Percentiles rank a stretch among this genome's conserved stretches.
Conservation (phyloP, 2,888 invertebrate species). For the Anodontia alba region DNA sequence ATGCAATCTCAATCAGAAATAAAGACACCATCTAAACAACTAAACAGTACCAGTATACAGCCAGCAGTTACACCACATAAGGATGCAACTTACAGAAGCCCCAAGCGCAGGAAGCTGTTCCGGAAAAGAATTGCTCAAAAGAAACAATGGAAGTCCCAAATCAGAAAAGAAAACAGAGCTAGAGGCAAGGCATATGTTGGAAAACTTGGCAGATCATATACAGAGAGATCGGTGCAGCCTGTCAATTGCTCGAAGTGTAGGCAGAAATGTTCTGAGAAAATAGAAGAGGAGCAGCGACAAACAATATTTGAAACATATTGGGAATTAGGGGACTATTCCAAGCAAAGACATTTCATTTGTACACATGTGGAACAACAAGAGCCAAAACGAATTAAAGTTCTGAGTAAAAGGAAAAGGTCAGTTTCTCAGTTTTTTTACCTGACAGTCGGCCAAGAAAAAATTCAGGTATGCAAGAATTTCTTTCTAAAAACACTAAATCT, state of each 20-base stretch:
- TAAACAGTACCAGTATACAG: neutral
- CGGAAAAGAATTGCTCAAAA: conserved; percentile 16
- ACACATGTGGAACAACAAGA: conserved; percentile 46
- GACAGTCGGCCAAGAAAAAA: neutral
- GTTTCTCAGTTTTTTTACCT: conserved; percentile 17
- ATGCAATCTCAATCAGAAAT: neutral
- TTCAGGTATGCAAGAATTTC: conserved; percentile 46
- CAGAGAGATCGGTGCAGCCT: conserved; percentile 37
- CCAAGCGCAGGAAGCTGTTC: neutral
- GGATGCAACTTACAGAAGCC: neutral
- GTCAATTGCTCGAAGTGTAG: conserved; percentile 58
- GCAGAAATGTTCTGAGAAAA: conserved; percentile 50
- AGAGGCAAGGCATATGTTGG: conserved; percentile 52
- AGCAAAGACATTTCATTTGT: conserved; percentile 60
- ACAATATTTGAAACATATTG: conserved; percentile 58
- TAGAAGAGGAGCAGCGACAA: conserved; percentile 51
- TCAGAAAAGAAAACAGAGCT: conserved; percentile 56
- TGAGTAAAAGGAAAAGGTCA: conserved; percentile 45
- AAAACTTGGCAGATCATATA: conserved; percentile 46
- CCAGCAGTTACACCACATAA: conserved; percentile 1
- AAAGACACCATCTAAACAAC: neutral
- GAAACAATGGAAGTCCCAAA: conserved; percentile 52
- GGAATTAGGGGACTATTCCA: conserved; percentile 54
- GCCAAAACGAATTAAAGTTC: conserved; percentile 30
- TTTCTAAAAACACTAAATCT: conserved; percentile 56